A percentile compares a stretch with the other conserved stretches of the same genome.
phyloP scores from a whole-genome alignment of 2,888 invertebrate genomes.

The Clepsis dumicolana region DNA sequence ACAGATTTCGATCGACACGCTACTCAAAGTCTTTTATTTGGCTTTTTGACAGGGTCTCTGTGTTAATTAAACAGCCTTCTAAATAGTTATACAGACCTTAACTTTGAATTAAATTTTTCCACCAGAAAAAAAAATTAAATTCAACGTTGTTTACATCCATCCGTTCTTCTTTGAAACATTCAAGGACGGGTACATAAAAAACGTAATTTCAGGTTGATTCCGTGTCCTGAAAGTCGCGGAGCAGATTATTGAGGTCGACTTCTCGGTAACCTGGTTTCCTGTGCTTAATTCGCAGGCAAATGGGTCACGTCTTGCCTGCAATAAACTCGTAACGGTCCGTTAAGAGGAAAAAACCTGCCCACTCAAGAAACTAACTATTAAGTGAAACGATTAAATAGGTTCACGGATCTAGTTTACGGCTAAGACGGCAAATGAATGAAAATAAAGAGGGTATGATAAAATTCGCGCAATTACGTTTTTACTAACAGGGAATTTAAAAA shows the following conservation, averaged over 20 bases:
- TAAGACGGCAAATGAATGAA: not conserved
- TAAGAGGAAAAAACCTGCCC: conserved; percentile 33
- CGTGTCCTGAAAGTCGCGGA: conserved; percentile 22
- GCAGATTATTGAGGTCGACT: conserved; percentile 48
- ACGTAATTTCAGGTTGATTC: conserved; percentile 23
- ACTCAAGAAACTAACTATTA: conserved; percentile 17
- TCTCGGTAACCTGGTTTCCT: conserved; percentile 53
- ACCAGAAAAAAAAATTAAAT: not conserved
- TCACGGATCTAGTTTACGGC: not conserved
- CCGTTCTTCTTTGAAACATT: not conserved
- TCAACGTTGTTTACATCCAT: too few relatives aligned
- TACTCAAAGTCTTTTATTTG: not conserved
- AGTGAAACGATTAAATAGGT: conserved; percentile 19
- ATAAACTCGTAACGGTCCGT: conserved; percentile 46
- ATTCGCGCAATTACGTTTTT: not conserved
- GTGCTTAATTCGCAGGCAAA: conserved; percentile 52
- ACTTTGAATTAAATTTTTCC: too few relatives aligned
- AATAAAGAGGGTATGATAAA: not conserved
- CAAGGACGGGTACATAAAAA: conserved; percentile 12
- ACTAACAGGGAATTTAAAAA: not conserved
- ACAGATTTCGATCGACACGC: conserved; percentile 8
- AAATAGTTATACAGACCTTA: too few relatives aligned
- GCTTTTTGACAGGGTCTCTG: not conserved
- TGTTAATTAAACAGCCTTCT: not conserved
- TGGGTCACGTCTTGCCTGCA: conserved; percentile 55